These are phyloP conservation scores for Dexiosoma caninum DNA, from an alignment of 2,888 invertebrate genomes.

Conservation along the genomic window DNA sequence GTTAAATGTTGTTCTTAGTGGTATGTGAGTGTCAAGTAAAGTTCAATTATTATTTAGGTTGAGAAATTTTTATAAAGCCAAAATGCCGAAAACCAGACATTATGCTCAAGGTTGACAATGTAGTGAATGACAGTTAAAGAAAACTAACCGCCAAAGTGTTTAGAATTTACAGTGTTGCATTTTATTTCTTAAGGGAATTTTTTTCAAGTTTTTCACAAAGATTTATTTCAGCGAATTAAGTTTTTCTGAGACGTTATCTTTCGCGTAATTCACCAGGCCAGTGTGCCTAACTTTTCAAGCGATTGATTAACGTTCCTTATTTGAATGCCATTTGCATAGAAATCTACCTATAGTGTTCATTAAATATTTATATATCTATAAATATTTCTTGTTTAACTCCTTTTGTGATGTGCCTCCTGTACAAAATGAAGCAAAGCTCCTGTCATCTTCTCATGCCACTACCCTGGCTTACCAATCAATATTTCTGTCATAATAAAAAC, in stretches of 20 bases:
- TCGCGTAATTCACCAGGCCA: too few relatives aligned
- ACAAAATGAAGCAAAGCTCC: not conserved
- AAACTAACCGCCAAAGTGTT: not conserved
- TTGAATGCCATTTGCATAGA: too few relatives aligned
- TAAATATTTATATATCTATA: too few relatives aligned
- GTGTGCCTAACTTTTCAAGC: too few relatives aligned
- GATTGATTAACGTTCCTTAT: too few relatives aligned
- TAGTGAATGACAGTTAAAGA: slow-evolving; percentile 5
- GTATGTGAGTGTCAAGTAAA: slow-evolving; percentile 47
- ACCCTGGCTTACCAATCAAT: not conserved
- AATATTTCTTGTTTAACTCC: too few relatives aligned
- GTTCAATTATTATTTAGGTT: slow-evolving; percentile 36
- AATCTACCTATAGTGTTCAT: too few relatives aligned
- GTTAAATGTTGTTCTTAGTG: slow-evolving; percentile 24
- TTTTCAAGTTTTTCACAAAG: not conserved
- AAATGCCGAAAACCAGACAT: slow-evolving; percentile 21
- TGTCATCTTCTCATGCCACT: too few relatives aligned
- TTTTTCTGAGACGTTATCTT: too few relatives aligned
- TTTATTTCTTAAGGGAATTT: too few relatives aligned
- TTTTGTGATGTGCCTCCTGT: not conserved
- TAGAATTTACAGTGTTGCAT: not conserved
- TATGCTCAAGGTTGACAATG: slow-evolving; percentile 26
- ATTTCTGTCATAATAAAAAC: slow-evolving; percentile 48
- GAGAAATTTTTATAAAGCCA: not conserved
- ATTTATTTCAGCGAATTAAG: too few relatives aligned